Conservation (phyloP, 35 echinoderm and acorn worm genomes). For the Antedon bifida region DNA sequence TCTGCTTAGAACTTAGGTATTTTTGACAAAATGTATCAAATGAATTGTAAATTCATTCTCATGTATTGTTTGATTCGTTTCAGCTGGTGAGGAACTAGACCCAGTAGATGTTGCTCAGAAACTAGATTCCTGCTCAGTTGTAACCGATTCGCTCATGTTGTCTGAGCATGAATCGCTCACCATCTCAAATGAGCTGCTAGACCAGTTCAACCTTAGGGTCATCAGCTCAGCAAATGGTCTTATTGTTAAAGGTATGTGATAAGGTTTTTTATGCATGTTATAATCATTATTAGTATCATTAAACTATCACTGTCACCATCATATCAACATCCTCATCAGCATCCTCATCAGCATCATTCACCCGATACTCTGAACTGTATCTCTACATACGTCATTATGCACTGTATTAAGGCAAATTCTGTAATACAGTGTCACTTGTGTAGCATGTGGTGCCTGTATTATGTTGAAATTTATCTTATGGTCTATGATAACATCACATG, state of each 20-base stretch:
- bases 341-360: background rate
- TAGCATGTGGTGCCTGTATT: no score
- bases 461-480: no score
- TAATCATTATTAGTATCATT: background rate
- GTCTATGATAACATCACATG: no score
- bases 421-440: no score
- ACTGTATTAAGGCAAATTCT: no score
- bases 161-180: conserved; percentile 31
- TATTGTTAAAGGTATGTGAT: background rate
- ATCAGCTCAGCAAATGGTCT: conserved; percentile 15
- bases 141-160: conserved; percentile 8
- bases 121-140: conserved; percentile 66
- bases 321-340: background rate
- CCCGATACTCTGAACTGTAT: no score
- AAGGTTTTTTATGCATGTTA: no score
- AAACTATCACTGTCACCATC: background rate
- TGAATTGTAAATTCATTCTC: background rate
- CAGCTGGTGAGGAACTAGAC: conserved; percentile 13
- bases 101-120: conserved; percentile 28
- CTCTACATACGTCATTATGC: no score
- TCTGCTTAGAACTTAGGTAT: no score
- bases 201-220: conserved; percentile 26
- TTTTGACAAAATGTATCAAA: no score
- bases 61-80: background rate
- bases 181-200: conserved; percentile 19